These are phyloP conservation scores for Morelia viridis DNA, from an alignment of 2,797 vertebrate species.

Conservation along the genomic window DNA sequence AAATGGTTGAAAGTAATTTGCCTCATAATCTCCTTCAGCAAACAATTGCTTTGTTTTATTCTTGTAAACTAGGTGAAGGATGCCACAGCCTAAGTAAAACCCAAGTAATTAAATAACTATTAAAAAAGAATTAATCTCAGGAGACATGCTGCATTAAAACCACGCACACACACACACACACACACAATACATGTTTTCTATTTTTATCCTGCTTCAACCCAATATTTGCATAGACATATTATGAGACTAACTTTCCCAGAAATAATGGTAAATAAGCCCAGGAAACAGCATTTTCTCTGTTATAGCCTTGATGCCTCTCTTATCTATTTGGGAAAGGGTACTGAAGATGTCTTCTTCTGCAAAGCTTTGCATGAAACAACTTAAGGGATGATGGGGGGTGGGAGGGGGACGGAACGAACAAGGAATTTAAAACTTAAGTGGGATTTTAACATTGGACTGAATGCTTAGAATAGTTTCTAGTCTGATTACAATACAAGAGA, in stretches of 20 bases:
- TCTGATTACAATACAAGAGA: constrained; percentile 59
- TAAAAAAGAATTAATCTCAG: constrained; percentile 28
- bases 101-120: constrained; percentile 17
- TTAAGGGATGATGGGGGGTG: constrained; percentile 33
- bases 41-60: constrained; percentile 5
- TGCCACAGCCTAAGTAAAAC: neutral
- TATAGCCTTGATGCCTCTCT: constrained; percentile 54
- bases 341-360: constrained; percentile 54
- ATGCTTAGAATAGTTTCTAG: constrained; percentile 67
- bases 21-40: neutral
- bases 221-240: neutral
- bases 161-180: neutral
- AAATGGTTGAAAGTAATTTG: neutral
- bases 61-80: neutral
- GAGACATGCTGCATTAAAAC: constrained; percentile 4
- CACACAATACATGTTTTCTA: neutral
- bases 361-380: constrained; percentile 9
- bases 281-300: constrained; percentile 41
- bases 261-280: constrained; percentile 43
- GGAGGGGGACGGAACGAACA: constrained; percentile 43
- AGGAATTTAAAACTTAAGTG: constrained; percentile 50
- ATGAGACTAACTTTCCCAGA: neutral
- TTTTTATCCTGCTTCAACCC: constrained; percentile 8
- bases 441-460: constrained; percentile 67
- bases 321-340: constrained; percentile 32